phyloP scores from a whole-genome alignment of 2,797 vertebrate species.

The Xyrichtys novacula region DNA sequence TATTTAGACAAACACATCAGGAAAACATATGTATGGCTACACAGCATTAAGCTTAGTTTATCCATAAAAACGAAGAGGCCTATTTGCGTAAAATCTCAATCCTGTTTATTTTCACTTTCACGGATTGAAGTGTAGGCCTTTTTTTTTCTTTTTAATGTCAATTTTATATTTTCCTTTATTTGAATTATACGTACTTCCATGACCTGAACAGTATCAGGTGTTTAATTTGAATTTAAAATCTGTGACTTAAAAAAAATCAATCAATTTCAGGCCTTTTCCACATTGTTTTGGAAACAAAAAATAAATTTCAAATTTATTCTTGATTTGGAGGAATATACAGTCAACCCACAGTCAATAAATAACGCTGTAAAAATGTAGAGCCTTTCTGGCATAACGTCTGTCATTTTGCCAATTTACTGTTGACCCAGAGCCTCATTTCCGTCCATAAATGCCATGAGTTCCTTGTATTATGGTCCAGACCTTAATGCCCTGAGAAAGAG shows the following conservation, averaged over 20 bases:
- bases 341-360: too few relatives aligned
- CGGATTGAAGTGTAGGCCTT: too few relatives aligned
- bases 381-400: background rate
- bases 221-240: background rate
- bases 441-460: background rate
- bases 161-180: background rate
- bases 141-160: background rate
- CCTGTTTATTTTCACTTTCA: background rate
- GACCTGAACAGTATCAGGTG: background rate
- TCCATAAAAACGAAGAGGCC: background rate
- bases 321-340: background rate
- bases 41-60: background rate
- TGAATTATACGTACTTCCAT: background rate
- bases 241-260: background rate
- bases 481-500: slow-evolving; percentile 27
- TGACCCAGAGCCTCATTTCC: slow-evolving; percentile 4
- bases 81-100: background rate
- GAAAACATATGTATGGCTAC: background rate
- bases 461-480: slow-evolving; percentile 9
- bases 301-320: too few relatives aligned
- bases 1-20: slow-evolving; percentile 12
- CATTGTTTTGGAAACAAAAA: too few relatives aligned
- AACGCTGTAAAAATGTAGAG: too few relatives aligned
- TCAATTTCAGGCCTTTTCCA: background rate
- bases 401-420: background rate